Evolutionary conservation across 2,888 invertebrate species (phyloP).

Genomic region (Acanthococcus lagerstroemiae): DNA sequence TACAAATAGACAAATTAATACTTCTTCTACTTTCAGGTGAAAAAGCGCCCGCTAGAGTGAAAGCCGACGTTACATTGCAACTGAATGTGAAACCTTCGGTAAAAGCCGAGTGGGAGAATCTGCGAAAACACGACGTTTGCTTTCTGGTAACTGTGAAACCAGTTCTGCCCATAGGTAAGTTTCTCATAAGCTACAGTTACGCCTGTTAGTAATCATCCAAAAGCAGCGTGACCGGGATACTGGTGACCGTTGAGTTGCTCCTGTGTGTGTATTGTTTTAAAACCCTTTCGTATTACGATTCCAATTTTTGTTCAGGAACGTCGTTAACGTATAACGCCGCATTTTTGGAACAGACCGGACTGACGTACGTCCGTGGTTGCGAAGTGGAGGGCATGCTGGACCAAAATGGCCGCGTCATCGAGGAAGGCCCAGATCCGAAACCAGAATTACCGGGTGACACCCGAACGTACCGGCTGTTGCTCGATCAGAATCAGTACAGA

Average conservation of each 20-base stretch:
- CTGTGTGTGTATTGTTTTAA: background rate
- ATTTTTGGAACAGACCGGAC: slow-evolving; percentile 85
- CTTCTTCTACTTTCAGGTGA: slow-evolving; percentile 52
- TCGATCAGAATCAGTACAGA: slow-evolving; percentile 95
- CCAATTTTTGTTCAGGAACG: slow-evolving; percentile 25
- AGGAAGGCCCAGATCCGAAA: slow-evolving; percentile 86
- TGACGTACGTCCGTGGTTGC: slow-evolving; percentile 88
- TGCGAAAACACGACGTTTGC: slow-evolving; percentile 95
- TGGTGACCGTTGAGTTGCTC: too few species aligned
- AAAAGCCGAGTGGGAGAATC: slow-evolving; percentile 91
- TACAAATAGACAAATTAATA: background rate
- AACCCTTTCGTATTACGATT: background rate
- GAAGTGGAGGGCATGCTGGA: slow-evolving; percentile 98
- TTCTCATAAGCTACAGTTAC: background rate
- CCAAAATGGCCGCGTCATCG: slow-evolving; percentile 86
- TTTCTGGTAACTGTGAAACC: slow-evolving; percentile 89
- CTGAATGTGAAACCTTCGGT: slow-evolving; percentile 83
- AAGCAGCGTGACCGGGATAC: too few species aligned
- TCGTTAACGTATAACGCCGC: slow-evolving; percentile 49
- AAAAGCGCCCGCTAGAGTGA: slow-evolving; percentile 85
- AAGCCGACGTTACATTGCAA: slow-evolving; percentile 89
- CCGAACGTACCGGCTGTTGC: slow-evolving; percentile 82
- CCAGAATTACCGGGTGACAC: slow-evolving; percentile 79
- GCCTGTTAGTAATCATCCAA: too few species aligned
- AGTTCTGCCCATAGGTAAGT: slow-evolving; percentile 63